Evolutionary conservation across 2,113 vertebrate species (phyloP).

Genomic region (Amphiprion percula): DNA sequence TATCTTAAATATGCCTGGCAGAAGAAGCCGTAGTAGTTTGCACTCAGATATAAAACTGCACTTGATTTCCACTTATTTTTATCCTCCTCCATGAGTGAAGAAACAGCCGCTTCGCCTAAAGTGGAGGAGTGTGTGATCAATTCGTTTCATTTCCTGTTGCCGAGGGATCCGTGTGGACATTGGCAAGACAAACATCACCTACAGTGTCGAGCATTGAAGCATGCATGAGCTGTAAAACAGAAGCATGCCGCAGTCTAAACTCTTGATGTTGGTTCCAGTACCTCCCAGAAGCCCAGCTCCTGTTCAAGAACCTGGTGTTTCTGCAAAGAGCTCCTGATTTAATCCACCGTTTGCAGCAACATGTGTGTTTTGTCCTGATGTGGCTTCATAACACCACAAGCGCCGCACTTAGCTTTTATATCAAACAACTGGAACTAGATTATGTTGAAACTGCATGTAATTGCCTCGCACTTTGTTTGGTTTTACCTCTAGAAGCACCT

Average conservation of each 20-base stretch:
- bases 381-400: conserved; percentile 16
- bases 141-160: conserved; percentile 4
- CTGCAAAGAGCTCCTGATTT: conserved; percentile 2
- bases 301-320: conserved; percentile 11
- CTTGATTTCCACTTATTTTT: background rate
- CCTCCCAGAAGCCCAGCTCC: conserved; percentile 24
- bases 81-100: background rate
- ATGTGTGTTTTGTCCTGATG: background rate
- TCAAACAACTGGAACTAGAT: conserved; percentile 19
- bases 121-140: background rate
- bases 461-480: background rate
- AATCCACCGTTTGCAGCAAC: conserved; percentile 23
- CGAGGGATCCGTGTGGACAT: background rate
- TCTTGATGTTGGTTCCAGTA: background rate
- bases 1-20: background rate
- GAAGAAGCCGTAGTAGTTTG: background rate
- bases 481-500: background rate
- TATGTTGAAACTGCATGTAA: conserved; percentile 11
- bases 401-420: background rate
- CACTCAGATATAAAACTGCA: background rate
- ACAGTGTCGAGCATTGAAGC: background rate
- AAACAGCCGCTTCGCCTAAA: background rate
- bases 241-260: background rate
- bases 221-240: conserved; percentile 7
- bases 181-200: conserved; percentile 8